phyloP scores from a whole-genome alignment of 2,113 vertebrate species.

The Chrysochloris asiatica region DNA sequence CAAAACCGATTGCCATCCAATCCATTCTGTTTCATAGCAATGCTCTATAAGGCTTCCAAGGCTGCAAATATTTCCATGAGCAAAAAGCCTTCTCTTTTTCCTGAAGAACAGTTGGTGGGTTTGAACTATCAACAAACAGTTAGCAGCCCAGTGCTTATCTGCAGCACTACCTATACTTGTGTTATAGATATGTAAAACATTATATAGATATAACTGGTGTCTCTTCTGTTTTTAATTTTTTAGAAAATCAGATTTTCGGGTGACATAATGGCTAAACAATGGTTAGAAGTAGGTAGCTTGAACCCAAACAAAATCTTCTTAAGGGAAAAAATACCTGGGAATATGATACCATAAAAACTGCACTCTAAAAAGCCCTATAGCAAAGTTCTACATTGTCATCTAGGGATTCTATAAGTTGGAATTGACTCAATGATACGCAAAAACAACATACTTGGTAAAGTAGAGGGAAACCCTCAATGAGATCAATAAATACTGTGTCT shows the following conservation, averaged over 20 bases:
- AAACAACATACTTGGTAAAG: neutral
- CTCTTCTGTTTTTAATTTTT: neutral
- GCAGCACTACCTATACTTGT: neutral
- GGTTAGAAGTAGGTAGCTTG: too few relatives aligned
- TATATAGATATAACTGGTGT: neutral
- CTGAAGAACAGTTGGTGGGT: too few relatives aligned
- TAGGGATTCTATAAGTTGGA: neutral
- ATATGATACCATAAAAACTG: neutral
- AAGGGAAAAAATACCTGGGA: neutral
- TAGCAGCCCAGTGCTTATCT: too few relatives aligned
- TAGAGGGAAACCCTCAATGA: neutral
- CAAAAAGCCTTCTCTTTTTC: too few relatives aligned
- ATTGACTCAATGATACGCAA: neutral
- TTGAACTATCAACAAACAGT: too few relatives aligned
- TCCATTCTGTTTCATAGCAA: too few relatives aligned
- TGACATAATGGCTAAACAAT: neutral
- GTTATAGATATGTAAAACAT: neutral
- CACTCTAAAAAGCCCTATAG: neutral
- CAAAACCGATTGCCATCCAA: too few relatives aligned
- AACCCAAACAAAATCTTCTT: neutral
- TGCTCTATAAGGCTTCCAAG: too few relatives aligned
- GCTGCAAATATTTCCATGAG: too few relatives aligned
- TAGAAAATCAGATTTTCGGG: neutral
- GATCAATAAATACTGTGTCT: neutral
- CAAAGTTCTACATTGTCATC: neutral